Evolutionary conservation across 2,888 invertebrate genomes (phyloP).

Genomic region (Microchrysa polita): DNA sequence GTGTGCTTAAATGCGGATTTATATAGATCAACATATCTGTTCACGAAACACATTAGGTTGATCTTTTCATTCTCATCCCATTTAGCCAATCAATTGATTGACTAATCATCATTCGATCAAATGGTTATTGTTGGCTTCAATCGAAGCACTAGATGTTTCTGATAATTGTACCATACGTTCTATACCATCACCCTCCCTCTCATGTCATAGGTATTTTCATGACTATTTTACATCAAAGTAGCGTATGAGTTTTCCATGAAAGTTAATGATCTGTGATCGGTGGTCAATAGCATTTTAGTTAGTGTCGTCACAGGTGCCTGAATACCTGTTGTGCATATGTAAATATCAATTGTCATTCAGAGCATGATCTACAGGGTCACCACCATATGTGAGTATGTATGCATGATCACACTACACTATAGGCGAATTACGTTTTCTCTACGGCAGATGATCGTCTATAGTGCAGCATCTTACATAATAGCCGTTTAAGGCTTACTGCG

Average conservation of each 20-base stretch:
- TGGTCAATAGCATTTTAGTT: conserved; percentile 20
- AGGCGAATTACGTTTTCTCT: neutral
- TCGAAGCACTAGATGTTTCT: conserved; percentile 7
- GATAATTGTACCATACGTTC: too few species aligned
- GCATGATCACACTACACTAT: neutral
- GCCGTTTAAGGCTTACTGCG: neutral
- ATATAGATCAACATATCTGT: conserved; percentile 1
- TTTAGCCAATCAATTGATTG: conserved; percentile 14
- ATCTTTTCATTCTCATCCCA: neutral
- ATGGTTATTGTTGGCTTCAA: conserved; percentile 47
- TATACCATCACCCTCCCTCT: too few species aligned
- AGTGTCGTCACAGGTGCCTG: neutral
- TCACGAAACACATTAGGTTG: neutral
- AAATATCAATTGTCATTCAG: neutral
- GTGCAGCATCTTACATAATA: neutral
- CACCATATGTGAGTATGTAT: neutral
- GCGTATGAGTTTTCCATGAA: neutral
- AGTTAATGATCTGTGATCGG: conserved; percentile 47
- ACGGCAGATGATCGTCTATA: neutral
- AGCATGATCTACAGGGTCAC: conserved; percentile 3
- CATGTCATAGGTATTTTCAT: too few species aligned
- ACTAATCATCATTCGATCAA: conserved; percentile 36
- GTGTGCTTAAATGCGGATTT: neutral
- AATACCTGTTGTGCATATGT: neutral
- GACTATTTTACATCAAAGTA: neutral